Percentiles rank a stretch among this genome's conserved stretches.
phyloP scores from a whole-genome alignment of 2,797 vertebrate species.

The Balearica regulorum region DNA sequence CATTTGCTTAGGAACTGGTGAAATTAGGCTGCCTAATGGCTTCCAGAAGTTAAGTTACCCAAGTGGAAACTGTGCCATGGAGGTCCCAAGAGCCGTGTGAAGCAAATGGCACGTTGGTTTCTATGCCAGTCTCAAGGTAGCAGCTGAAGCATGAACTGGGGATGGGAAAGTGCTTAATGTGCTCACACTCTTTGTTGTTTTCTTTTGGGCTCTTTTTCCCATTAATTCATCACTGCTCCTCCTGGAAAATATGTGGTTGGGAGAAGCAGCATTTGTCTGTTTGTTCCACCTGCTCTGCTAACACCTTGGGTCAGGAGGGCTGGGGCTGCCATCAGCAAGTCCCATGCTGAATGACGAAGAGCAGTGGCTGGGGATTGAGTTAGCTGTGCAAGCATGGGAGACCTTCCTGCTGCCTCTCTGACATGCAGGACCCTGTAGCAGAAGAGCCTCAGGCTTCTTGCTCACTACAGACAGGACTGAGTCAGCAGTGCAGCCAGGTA shows the following conservation, averaged over 20 bases:
- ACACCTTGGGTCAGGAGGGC: background rate
- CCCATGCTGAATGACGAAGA: background rate
- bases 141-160: conserved; percentile 8
- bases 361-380: background rate
- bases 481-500: background rate
- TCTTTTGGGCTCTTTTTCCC: background rate
- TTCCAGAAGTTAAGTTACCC: conserved; percentile 45
- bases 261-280: background rate
- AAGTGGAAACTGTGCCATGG: background rate
- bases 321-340: background rate
- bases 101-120: background rate
- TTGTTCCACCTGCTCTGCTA: background rate
- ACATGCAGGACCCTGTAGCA: background rate
- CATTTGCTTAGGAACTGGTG: conserved; percentile 53
- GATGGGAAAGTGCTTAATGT: background rate
- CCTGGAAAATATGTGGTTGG: background rate
- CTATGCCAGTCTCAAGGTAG: conserved; percentile 34
- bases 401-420: background rate
- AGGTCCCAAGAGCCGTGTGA: conserved; percentile 29
- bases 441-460: background rate
- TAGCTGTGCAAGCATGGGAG: fast-evolving
- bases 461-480: background rate
- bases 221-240: background rate
- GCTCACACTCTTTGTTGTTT: background rate
- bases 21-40: conserved; percentile 61